Evolutionary conservation across 1,140 invertebrate genomes (phyloP), one percentile per base, ranked within the genome.

Genomic region (Drosophila kepulauana): DNA sequence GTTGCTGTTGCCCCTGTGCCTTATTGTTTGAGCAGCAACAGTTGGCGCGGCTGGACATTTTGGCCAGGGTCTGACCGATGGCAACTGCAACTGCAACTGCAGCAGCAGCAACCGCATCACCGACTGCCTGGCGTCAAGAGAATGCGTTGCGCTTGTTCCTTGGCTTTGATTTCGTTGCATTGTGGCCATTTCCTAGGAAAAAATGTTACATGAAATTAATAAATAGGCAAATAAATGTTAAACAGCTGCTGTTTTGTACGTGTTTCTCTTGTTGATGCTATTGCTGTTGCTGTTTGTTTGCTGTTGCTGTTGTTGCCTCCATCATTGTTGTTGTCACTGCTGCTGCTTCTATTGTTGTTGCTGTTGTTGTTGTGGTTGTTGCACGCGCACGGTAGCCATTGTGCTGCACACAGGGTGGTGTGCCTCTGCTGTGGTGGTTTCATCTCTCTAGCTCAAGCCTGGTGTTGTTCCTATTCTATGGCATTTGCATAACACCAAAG

Each of bases 211-310:
- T 89, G 85, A 89, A 89, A 89, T 89, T 89, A 89, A 89, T 89
- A 89, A 89, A 89, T 89, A 89, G 86, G 86, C 86, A 89, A 89
- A 89, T 90, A 90, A 89, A 90, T 90, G 86, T 89, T 90, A 90
- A 89, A 89, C 86, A 89, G 86, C 85, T 90, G 86, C 81, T 86
- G 85, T 84, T 90, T 90, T 86, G 78, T 85, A 85, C 81, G 81
- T 81, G 81, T 88, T 88, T 67, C 72, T 59, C 43, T 61, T 66
- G 69, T 75, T 69, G 56, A 25, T 66, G 11, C 11, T 59, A 33
- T 33, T 57, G 57, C 43, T 66, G 56, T 46, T 69, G 33, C 13
- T 63, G 51, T 73, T 38, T 72, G 63, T 57, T 62, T 56, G 35
- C 52, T 63, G 15, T 20, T 46, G 38, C 11, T 65, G 45, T 41